Evolutionary conservation across 2,797 vertebrate genomes (phyloP), one percentile per base, ranked within the genome.

Genomic region (Malurus splendens): DNA sequence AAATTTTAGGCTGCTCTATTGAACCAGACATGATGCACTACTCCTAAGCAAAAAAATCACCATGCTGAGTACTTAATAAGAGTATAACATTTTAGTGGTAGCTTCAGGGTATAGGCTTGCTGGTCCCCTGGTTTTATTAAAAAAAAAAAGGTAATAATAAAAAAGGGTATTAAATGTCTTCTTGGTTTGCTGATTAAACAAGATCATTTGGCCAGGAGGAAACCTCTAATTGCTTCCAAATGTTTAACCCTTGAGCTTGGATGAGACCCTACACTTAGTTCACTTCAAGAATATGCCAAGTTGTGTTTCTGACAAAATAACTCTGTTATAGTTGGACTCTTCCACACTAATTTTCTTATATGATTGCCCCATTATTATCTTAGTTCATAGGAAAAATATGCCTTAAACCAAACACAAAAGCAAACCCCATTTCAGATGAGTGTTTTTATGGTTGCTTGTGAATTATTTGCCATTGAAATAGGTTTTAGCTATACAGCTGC

Each of bases 161-260:
- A 27, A 65, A 55, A 52, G 16, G 11, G 54, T 66, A 86, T 79
- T 86, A 90, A 90, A 61, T 68, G 18, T 44, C 44, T 11, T 92
- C 72, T 90, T 87, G 62, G 90, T 89, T 96, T 94, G 90, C 89
- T 86, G 70, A 81, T 94, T 76, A 89, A 95, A 89, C 68, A 74
- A 89, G 89, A 86, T 77, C 82, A 83, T 92, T 87, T 93, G 83
- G 83, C 95, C 86, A 91, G 89, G 44, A 95, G 81, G 55, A 64
- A 96, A 91, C 84, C 89, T 96, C 83, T 96, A 90, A 97, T 97
- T 92, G 90, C 79, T 98, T 96, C 95, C 97, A 98, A 82, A 97
- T 97, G 96, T 93, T 94, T 90, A 61, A 80, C 95, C 81, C 92
- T 94, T 91, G 95, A 96, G 87, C 91, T 96, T 96, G 95, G 94